phyloP scores from a whole-genome alignment of 2,888 invertebrate genomes.

The Rhogogaster chlorosoma region DNA sequence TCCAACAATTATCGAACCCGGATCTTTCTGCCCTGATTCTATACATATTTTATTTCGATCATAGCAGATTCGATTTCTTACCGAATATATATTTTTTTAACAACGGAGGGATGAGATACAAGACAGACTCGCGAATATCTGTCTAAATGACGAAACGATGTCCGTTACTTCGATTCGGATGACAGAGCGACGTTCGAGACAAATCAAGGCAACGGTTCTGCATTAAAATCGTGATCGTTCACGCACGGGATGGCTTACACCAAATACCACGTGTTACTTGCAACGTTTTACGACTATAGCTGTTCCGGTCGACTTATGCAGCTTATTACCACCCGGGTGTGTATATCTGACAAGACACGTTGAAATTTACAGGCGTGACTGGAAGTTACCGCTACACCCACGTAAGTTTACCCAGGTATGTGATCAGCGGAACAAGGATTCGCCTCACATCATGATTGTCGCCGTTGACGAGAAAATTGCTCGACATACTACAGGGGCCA shows the following conservation, averaged over 20 bases:
- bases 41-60: not conserved
- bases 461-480: not conserved
- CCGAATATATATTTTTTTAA: no score
- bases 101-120: not conserved
- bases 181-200: not conserved
- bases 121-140: not conserved
- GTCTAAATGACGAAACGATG: not conserved
- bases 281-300: conserved; percentile 22
- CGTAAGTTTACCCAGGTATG: not conserved
- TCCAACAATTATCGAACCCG: not conserved
- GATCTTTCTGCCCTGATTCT: not conserved
- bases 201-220: not conserved
- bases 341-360: not conserved
- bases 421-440: not conserved
- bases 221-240: conserved; percentile 20
- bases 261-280: conserved; percentile 12
- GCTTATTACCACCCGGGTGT: conserved; percentile 12
- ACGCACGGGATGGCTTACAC: conserved; percentile 8
- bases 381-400: conserved; percentile 1
- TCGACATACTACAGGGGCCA: not conserved
- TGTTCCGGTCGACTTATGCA: conserved; percentile 15
- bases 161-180: conserved; percentile 39
- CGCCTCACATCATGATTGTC: not conserved
- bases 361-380: conserved; percentile 7
- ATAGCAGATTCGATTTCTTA: not conserved